phyloP scores from a whole-genome alignment of 1,140 invertebrate genomes.

The Streblospio benedicti region DNA sequence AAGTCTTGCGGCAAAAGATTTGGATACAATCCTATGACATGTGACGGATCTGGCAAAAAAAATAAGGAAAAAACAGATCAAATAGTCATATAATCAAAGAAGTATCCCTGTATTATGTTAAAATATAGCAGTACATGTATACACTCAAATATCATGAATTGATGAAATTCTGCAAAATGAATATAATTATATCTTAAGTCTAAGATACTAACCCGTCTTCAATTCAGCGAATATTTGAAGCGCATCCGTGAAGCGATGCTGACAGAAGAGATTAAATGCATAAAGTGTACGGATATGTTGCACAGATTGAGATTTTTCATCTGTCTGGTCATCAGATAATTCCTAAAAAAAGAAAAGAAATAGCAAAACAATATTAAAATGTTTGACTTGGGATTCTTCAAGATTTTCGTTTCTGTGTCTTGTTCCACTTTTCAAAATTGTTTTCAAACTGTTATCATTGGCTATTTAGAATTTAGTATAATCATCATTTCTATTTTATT shows the following conservation, averaged over 20 bases:
- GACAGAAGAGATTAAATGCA: slow-evolving; percentile 81
- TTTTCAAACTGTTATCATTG: too few relatives aligned
- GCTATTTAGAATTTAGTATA: too few relatives aligned
- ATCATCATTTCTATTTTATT: too few relatives aligned
- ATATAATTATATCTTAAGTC: too few relatives aligned
- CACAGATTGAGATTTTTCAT: slow-evolving; percentile 70
- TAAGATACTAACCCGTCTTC: slow-evolving; percentile 62
- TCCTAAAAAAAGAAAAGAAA: slow-evolving; percentile 40
- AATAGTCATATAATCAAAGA: too few relatives aligned
- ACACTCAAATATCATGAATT: too few relatives aligned
- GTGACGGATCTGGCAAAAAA: slow-evolving; percentile 65
- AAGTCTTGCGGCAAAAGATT: slow-evolving; percentile 67
- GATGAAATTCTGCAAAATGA: too few relatives aligned
- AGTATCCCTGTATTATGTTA: too few relatives aligned
- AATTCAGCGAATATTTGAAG: slow-evolving; percentile 84
- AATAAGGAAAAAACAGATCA: too few relatives aligned
- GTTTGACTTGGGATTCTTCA: not conserved
- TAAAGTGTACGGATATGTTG: slow-evolving; percentile 80
- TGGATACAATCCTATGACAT: slow-evolving; percentile 89
- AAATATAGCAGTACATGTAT: too few relatives aligned
- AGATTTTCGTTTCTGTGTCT: too few relatives aligned
- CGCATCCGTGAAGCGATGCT: slow-evolving; percentile 76
- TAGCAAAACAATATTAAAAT: not conserved
- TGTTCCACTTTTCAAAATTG: too few relatives aligned
- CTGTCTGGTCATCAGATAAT: slow-evolving; percentile 69